phyloP scores from a whole-genome alignment of 2,113 vertebrate species.

The Phocoena phocoena region DNA sequence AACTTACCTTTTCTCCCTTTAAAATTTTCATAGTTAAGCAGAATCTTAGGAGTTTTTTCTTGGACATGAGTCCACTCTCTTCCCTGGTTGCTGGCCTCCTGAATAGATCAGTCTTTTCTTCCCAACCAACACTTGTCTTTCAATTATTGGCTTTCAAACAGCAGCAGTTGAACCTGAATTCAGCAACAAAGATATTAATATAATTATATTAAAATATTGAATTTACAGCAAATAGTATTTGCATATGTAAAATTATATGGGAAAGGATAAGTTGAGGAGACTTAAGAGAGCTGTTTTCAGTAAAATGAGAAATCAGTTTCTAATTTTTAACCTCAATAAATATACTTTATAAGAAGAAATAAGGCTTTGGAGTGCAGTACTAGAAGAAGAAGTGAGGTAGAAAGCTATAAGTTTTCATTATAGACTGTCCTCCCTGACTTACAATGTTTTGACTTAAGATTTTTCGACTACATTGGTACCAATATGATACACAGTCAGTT shows the following conservation, averaged over 20 bases:
- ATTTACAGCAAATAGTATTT: not conserved
- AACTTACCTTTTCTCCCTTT: not conserved
- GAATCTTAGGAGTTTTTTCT: not conserved
- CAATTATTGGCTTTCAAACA: not conserved
- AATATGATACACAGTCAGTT: not conserved
- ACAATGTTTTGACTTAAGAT: not conserved
- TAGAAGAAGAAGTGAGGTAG: not conserved
- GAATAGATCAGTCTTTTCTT: not conserved
- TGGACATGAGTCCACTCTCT: not conserved
- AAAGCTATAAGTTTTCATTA: not conserved
- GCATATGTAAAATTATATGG: not conserved
- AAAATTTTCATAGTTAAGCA: not conserved
- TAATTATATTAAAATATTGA: not conserved
- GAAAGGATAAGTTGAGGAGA: not conserved
- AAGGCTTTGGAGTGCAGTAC: not conserved
- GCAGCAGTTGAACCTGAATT: not conserved
- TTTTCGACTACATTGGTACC: not conserved
- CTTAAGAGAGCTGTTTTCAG: not conserved
- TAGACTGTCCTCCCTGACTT: accelerated
- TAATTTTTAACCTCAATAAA: not conserved
- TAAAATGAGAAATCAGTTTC: not conserved
- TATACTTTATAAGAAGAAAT: not conserved
- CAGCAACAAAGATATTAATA: not conserved
- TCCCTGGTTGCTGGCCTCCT: not conserved
- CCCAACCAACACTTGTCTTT: not conserved